Conservation (phyloP, 2,113 vertebrate genomes). For the Garra rufa region DNA sequence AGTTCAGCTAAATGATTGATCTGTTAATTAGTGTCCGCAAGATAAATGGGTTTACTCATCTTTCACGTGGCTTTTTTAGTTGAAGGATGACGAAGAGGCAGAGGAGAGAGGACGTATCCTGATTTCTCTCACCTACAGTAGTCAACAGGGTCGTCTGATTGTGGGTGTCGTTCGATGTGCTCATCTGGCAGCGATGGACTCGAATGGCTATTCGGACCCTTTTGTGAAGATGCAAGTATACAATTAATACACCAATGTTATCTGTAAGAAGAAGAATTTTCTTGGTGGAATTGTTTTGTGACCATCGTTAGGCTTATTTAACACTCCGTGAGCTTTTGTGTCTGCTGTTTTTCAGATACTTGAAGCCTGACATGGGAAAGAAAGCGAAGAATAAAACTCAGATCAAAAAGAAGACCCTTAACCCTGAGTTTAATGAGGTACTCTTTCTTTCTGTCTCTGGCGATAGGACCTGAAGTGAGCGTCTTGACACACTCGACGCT, state of each 20-base stretch:
- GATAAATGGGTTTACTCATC: neutral
- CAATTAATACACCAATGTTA: neutral
- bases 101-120: conserved; percentile 94
- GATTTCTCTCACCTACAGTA: conserved; percentile 95
- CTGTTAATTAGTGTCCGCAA: neutral
- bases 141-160: conserved; percentile 86
- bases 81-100: conserved; percentile 82
- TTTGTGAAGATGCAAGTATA: conserved; percentile 94
- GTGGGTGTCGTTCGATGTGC: conserved; percentile 94
- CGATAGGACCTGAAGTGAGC: neutral
- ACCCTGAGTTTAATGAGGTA: conserved; percentile 98
- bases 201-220: conserved; percentile 97
- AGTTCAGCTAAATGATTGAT: neutral
- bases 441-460: conserved; percentile 33
- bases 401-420: conserved; percentile 98
- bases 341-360: conserved; percentile 76
- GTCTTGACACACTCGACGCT: conserved; percentile 3
- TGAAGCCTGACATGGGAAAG: conserved; percentile 98
- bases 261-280: neutral
- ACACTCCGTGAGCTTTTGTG: conserved; percentile 8
- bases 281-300: neutral
- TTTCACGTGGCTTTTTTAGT: conserved; percentile 63
- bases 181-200: conserved; percentile 95
- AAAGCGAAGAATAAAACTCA: conserved; percentile 97
- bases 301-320: conserved; percentile 22